Conservation (phyloP, 2,113 vertebrate species). For the Ursus arctos region DNA sequence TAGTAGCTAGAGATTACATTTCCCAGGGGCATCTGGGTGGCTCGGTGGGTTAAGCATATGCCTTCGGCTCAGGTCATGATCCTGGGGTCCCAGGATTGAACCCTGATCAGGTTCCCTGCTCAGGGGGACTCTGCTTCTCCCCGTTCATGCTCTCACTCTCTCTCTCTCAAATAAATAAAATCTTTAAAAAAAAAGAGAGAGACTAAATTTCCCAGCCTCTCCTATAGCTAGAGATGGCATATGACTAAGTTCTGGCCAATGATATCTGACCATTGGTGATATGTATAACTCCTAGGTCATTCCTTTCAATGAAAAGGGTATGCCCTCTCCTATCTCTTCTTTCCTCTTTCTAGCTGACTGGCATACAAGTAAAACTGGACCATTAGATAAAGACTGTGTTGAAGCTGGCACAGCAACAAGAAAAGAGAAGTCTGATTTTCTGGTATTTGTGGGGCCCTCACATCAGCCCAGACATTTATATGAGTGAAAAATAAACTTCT, state of each 20-base stretch:
- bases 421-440: neutral
- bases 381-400: neutral
- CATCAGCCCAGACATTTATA: neutral
- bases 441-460: neutral
- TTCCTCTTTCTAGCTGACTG: neutral
- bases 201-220: neutral
- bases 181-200: neutral
- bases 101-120: neutral
- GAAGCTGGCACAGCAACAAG: neutral
- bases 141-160: neutral
- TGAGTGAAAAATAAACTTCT: conserved; percentile 11
- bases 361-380: neutral
- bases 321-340: neutral
- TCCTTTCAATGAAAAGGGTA: neutral
- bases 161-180: neutral
- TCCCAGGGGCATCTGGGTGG: neutral
- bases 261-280: neutral
- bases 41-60: too few relatives aligned
- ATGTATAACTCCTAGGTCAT: neutral
- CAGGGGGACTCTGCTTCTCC: neutral
- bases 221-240: neutral
- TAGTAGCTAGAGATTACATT: neutral
- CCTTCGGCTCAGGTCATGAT: neutral
- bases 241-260: neutral
- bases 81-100: neutral